These are phyloP conservation scores for Xiphophorus maculatus DNA, from an alignment of 2,113 vertebrate species.

Conservation along the genomic window DNA sequence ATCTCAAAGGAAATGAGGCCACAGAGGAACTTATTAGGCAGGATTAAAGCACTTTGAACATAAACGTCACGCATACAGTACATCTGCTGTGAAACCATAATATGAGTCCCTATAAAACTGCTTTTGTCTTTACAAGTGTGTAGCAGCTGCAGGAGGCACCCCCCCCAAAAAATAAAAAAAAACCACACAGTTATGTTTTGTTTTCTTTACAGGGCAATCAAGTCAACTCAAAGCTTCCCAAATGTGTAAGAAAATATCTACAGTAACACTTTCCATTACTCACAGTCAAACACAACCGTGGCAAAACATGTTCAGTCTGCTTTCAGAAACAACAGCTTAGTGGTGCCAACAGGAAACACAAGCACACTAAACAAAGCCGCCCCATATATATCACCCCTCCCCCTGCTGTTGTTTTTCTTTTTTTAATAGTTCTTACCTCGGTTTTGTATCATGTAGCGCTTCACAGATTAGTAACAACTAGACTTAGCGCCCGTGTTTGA, in stretches of 20 bases:
- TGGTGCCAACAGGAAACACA: slow-evolving; percentile 48
- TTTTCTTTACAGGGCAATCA: slow-evolving; percentile 48
- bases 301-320: slow-evolving; percentile 26
- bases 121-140: slow-evolving; percentile 53
- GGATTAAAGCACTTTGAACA: slow-evolving; percentile 60
- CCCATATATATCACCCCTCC: not conserved
- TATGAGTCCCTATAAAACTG: slow-evolving; percentile 53
- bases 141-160: slow-evolving; percentile 68
- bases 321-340: slow-evolving; percentile 41
- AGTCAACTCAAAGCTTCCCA: slow-evolving; percentile 48
- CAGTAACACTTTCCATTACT: slow-evolving; percentile 57
- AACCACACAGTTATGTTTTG: slow-evolving; percentile 21
- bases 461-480: slow-evolving; percentile 21
- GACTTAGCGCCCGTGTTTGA: slow-evolving; percentile 19
- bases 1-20: slow-evolving; percentile 54
- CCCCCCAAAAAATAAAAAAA: slow-evolving; percentile 22
- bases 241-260: slow-evolving; percentile 69
- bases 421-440: not conserved
- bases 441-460: not conserved
- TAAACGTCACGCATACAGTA: slow-evolving; percentile 49
- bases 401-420: slow-evolving; percentile 16
- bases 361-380: slow-evolving; percentile 32
- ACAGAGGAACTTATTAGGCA: slow-evolving; percentile 51
- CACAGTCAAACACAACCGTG: slow-evolving; percentile 45
- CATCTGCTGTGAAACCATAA: slow-evolving; percentile 46